Evolutionary conservation across 2,797 vertebrate species (phyloP), one percentile per base, ranked within the genome.

Genomic region (Huso huso): DNA sequence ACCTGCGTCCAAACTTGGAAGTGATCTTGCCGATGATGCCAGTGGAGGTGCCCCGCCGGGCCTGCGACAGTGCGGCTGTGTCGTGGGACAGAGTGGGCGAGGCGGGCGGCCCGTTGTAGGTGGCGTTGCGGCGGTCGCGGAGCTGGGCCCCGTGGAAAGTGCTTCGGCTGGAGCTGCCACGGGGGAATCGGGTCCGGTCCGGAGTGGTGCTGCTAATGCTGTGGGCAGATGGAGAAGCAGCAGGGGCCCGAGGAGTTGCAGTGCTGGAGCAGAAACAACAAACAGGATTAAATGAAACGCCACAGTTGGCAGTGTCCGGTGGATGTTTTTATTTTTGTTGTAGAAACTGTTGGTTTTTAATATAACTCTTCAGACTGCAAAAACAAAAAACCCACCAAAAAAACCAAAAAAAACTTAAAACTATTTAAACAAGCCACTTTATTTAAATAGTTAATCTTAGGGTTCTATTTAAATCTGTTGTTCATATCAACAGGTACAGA

Each of bases 1-100:
- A 99, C 97, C 97, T 98, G 88, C 96, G 96, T 6, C 91, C 95
- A 68, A 99, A 98, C 83, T 95, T 96, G 78, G 96, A 99, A 63
- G 97, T 97, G 84, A 99, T 93, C 83, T 99, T 99, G 93, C 96
- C 88, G 78, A 99, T 98, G 79, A 98, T 91, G 51, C 97, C 95
- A 0, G 97, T 96, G 52, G 97, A 96, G 0, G 95, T 97, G 10
- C 97, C 96, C 71, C 95, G 87, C 70, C 95, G 84, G 67, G 91
- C 89, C 52, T 97, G 95, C 1, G 92, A 90, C 1, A 98, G 93
- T 6, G 94, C 91, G 4, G 92, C 93, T 0, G 93, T 90, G 69
- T 98, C 97, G 0, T 98, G 96, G 1, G 94, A 95, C 68, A 91
- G 78, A 0, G 90, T 89, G 0, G 97, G 97, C 0, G 96, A 99